Conservation (phyloP, 2,113 vertebrate genomes). For the Mustela lutreola region DNA sequence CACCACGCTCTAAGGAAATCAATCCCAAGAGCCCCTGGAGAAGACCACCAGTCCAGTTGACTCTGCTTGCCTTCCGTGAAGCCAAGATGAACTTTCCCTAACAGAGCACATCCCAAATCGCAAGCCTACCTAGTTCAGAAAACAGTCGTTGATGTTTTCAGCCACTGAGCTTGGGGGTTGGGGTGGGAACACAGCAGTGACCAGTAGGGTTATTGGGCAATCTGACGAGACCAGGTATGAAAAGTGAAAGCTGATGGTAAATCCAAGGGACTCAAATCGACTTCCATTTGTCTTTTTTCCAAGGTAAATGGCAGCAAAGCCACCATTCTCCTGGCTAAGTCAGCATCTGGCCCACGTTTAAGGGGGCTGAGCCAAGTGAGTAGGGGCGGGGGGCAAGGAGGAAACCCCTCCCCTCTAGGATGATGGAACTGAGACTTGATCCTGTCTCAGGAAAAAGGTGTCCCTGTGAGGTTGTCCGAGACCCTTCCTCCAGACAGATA, state of each 20-base stretch:
- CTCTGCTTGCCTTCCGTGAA: neutral
- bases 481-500: slow-evolving; percentile 73
- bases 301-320: neutral
- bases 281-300: neutral
- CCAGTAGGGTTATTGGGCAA: neutral
- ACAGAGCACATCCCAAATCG: neutral
- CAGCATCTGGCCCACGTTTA: neutral
- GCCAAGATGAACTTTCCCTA: neutral
- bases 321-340: neutral
- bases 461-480: slow-evolving; percentile 63
- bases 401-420: too few species aligned
- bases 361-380: neutral
- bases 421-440: neutral
- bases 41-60: neutral
- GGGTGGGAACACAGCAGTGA: too few species aligned
- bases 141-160: neutral
- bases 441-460: neutral
- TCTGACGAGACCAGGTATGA: neutral
- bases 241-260: neutral
- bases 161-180: neutral
- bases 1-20: neutral
- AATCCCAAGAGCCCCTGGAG: neutral
- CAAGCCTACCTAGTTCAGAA: neutral
- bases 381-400: rapidly evolving
- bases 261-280: neutral